Evolutionary conservation across 30 jellyfish, hydroid and myxozoan genomes (phyloP).

Genomic region (Mastigias papua): DNA sequence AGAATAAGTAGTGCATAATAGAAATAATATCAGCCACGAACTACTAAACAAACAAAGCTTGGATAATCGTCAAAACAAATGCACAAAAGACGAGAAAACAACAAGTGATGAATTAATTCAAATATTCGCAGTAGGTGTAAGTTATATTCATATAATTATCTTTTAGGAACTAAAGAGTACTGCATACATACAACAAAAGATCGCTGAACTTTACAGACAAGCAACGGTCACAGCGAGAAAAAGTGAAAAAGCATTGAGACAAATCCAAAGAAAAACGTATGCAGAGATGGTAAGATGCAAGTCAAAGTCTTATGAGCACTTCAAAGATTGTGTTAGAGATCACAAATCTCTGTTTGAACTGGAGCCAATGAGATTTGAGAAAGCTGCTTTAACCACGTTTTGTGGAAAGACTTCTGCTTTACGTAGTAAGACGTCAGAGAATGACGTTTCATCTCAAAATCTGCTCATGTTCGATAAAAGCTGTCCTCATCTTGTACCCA

Average conservation of each 20-base stretch:
- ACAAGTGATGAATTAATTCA: too few relatives aligned
- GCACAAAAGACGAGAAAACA: too few relatives aligned
- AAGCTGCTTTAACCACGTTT: neutral
- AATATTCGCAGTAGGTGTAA: too few relatives aligned
- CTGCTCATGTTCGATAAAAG: too few relatives aligned
- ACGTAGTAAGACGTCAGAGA: too few relatives aligned
- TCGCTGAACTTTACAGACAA: neutral
- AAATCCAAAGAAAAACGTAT: constrained; percentile 10
- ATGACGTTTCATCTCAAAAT: too few relatives aligned
- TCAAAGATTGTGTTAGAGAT: neutral
- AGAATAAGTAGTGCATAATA: too few relatives aligned
- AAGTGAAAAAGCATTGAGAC: constrained; percentile 1
- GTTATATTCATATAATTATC: neutral
- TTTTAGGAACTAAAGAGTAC: neutral
- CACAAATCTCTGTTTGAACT: constrained; percentile 6
- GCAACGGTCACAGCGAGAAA: neutral
- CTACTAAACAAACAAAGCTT: too few relatives aligned
- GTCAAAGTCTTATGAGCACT: neutral
- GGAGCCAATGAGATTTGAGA: neutral
- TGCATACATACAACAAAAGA: neutral
- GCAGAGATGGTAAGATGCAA: neutral
- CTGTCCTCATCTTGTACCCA: too few relatives aligned
- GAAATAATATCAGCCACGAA: too few relatives aligned
- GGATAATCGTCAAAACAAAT: too few relatives aligned
- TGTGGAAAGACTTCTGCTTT: too few relatives aligned